A percentile compares a stretch with the other conserved stretches of the same genome.
Conservation (phyloP, 2,797 vertebrate species). For the Darevskia mixta region DNA sequence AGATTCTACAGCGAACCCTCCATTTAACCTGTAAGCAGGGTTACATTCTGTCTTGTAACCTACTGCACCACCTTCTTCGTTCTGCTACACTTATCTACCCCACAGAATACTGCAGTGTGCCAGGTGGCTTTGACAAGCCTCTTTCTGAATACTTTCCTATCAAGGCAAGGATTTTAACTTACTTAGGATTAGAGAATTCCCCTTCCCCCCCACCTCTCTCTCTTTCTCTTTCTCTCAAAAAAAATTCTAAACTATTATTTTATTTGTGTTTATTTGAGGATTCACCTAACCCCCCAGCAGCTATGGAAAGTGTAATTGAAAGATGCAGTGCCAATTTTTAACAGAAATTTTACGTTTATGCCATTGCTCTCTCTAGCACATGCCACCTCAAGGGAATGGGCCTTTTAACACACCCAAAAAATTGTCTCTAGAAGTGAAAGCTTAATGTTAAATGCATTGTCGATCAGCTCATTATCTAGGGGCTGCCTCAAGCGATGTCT, state of each 20-base stretch:
- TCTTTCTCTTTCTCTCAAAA: constrained; percentile 25
- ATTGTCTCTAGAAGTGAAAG: background rate
- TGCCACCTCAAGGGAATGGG: background rate
- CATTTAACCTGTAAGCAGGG: constrained; percentile 97
- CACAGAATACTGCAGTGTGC: constrained; percentile 96
- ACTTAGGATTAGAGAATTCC: constrained; percentile 73
- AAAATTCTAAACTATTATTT: constrained; percentile 4
- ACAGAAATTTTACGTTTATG: background rate
- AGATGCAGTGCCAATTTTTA: constrained; percentile 25
- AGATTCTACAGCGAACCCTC: constrained; percentile 92
- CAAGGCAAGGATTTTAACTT: constrained; percentile 88
- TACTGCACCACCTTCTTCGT: constrained; percentile 94
- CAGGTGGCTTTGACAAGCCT: constrained; percentile 91
- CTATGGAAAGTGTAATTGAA: constrained; percentile 59
- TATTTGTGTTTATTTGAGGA: constrained; percentile 48
- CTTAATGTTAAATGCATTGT: constrained; percentile 13
- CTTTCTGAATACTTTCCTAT: constrained; percentile 93
- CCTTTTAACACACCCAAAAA: background rate
- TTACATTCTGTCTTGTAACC: constrained; percentile 94
- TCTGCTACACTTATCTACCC: constrained; percentile 94
- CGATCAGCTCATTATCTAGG: background rate
- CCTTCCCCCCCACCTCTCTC: constrained; percentile 3
- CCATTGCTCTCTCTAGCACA: background rate
- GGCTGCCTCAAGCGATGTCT: background rate
- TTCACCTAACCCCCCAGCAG: constrained; percentile 21